Evolutionary conservation across 2,888 invertebrate genomes (phyloP).

Genomic region (Baronia brevicornis): DNA sequence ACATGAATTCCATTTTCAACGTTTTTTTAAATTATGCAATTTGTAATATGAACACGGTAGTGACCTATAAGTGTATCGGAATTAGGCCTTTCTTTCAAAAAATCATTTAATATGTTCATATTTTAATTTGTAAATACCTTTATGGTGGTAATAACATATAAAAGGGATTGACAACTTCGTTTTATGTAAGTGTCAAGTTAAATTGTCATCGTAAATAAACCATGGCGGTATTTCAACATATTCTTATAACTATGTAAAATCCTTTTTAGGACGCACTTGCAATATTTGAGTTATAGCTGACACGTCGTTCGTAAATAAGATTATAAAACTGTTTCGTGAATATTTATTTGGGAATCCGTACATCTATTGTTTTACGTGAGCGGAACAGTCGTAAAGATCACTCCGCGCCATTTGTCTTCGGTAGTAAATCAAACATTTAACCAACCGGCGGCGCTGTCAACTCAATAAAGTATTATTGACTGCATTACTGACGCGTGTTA

Average conservation of each 20-base stretch:
- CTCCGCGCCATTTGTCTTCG: slow-evolving; percentile 36
- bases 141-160: too few relatives aligned
- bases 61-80: too few relatives aligned
- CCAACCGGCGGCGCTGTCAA: slow-evolving; percentile 41
- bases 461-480: slow-evolving; percentile 50
- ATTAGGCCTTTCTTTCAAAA: too few relatives aligned
- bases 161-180: too few relatives aligned
- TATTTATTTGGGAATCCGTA: slow-evolving; percentile 14
- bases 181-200: too few relatives aligned
- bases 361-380: slow-evolving; percentile 24
- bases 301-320: background rate
- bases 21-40: too few relatives aligned
- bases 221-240: too few relatives aligned
- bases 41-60: too few relatives aligned
- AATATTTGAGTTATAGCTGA: background rate
- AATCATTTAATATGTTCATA: too few relatives aligned
- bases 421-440: slow-evolving; percentile 58
- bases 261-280: background rate
- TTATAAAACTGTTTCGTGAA: slow-evolving; percentile 4
- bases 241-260: background rate
- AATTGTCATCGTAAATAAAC: too few relatives aligned
- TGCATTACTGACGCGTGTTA: slow-evolving; percentile 25
- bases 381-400: slow-evolving; percentile 32
- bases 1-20: too few relatives aligned
- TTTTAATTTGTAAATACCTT: too few relatives aligned